Percentiles rank a stretch among this genome's conserved stretches.
Evolutionary conservation across 2,888 invertebrate species (phyloP).

Genomic region (Athripsodes cinereus): DNA sequence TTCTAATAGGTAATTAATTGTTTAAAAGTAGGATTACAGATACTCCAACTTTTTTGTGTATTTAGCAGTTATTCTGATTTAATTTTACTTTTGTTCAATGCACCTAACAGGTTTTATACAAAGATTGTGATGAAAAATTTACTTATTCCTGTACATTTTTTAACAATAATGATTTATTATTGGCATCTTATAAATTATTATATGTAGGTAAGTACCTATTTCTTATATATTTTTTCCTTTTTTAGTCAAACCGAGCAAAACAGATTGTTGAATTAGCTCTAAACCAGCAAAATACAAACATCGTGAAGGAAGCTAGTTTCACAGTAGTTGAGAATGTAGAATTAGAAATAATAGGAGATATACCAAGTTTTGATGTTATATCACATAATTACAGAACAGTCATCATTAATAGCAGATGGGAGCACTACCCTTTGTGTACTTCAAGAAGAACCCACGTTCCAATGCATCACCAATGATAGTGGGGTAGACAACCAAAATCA

Average conservation of each 20-base stretch:
- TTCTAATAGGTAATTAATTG: neutral
- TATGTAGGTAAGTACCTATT: too few relatives aligned
- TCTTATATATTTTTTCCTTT: neutral
- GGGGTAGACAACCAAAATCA: neutral
- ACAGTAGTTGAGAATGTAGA: neutral
- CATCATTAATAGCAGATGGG: neutral
- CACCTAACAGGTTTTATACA: neutral
- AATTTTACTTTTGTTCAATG: neutral
- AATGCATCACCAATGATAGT: neutral
- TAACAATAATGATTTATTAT: neutral
- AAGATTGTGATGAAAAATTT: neutral
- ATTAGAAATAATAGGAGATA: neutral
- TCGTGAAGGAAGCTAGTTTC: neutral
- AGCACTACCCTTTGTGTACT: neutral
- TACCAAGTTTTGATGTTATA: neutral
- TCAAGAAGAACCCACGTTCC: too few relatives aligned
- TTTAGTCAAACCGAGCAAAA: neutral
- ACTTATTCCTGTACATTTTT: neutral
- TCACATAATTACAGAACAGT: neutral
- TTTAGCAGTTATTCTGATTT: neutral
- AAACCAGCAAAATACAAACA: neutral
- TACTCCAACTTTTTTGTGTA: neutral
- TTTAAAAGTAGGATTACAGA: neutral
- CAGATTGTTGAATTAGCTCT: neutral
- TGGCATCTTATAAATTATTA: too few relatives aligned